Base-by-base conservation (phyloP, 1,140 invertebrate species). In the Agrilus planipennis region DNA sequence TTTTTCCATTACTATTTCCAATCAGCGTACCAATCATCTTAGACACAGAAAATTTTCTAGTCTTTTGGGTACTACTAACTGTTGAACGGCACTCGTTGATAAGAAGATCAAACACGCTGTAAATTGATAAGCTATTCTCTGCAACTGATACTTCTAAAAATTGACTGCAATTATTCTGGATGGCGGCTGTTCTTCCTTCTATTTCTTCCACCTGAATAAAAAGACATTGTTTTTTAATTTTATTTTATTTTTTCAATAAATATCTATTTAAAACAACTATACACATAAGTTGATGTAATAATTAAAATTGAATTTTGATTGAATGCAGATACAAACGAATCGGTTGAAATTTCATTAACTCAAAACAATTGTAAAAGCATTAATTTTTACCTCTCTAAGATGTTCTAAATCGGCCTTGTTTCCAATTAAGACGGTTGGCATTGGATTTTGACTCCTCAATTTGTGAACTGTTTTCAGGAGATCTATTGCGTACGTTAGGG, bases 321-420 rank as follows among this genome's bases (percentile, higher is more conserved):
- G 15, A n/a, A n/a, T n/a, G n/a, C n/a, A n/a, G n/a, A n/a, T n/a
- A n/a, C n/a, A n/a, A n/a, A n/a, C n/a, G n/a, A n/a, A n/a, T n/a
- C n/a, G n/a, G n/a, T n/a, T n/a, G n/a, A n/a, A n/a, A n/a, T n/a
- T n/a, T n/a, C n/a, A n/a, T n/a, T n/a, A n/a, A n/a, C n/a, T n/a
- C n/a, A n/a, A n/a, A n/a, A n/a, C n/a, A n/a, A n/a, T n/a, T n/a
- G n/a, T n/a, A n/a, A n/a, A n/a, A 2, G 2, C 14, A 20, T 22
- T 7, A 7, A 21, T 43, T 57, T 63, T 67, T 54, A 80, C 79
- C 67, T 76, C 67, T 71, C 83, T 63, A 15, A 83, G 63, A 60
- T 84, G 81, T 59, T 83, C 81, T 43, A 85, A 65, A 61, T 85
- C 83, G 2, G 71, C 73, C 58, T 84, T 86, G 61, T 86, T 86